Base-by-base conservation (phyloP, 2,888 invertebrate genomes). In the Brachyptera risi region DNA sequence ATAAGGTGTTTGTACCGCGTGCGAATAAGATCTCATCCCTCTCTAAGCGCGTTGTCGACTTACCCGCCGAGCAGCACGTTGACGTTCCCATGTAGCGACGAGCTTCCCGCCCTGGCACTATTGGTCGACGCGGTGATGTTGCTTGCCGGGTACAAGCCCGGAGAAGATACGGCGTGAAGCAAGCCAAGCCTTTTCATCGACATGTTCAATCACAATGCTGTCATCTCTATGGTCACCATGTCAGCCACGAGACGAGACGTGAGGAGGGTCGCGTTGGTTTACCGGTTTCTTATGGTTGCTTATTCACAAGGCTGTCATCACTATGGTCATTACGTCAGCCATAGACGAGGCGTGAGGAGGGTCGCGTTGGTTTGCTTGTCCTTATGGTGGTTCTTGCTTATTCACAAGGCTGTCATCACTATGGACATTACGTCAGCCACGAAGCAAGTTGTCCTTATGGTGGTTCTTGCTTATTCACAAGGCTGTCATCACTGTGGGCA, bases 11-110 rank as follows among this genome's bases (percentile, higher is more conserved):
- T n/a, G n/a, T n/a, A n/a, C n/a, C n/a, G n/a, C n/a, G n/a, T n/a
- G n/a, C n/a, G n/a, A n/a, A n/a, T n/a, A 11, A 11, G 7, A 11
- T 31, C 7, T 31, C 11, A n/a, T n/a, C n/a, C n/a, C n/a, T 11
- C 31, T 31, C 31, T 7, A 31, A 7, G 31, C 5, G 5, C 31
- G 31, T n/a, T 9, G 3, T 1, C 27, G 17, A 79, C 86, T 80
- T 75, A 90, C 90, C 90, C 89, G 76, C 89, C 87, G 68, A 90
- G 83, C 69, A 90, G 80, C 67, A 90, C 80, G 76, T 90, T 90
- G 71, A 85, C 83, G 70, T 81, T 81, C 68, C 83, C 84, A 71
- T 84, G 80, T 65, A 80, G 74, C 69, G 79, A 60, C 35, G 54
- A 40, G 27, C 59, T 40, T 26, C 23, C 63, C 3, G 50, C 61